Evolutionary conservation across 2,888 invertebrate genomes (phyloP).

Genomic region (Spodoptera littoralis): DNA sequence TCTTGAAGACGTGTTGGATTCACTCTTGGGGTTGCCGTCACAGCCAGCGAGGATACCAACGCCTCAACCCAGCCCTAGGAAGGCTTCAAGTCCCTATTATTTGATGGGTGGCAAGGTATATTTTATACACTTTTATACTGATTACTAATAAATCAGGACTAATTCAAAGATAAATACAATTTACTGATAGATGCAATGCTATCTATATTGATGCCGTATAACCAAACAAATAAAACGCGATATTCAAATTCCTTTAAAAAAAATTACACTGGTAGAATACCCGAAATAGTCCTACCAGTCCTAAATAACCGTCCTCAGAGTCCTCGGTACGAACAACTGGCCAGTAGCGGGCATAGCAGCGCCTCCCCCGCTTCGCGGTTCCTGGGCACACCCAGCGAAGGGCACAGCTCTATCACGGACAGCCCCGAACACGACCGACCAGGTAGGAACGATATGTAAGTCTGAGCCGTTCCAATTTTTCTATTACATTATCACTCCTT

Average conservation of each 20-base stretch:
- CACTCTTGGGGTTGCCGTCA: slow-evolving; percentile 94
- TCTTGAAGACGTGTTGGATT: slow-evolving; percentile 97
- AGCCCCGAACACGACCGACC: slow-evolving; percentile 84
- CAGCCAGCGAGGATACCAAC: slow-evolving; percentile 93
- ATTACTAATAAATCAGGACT: slow-evolving; percentile 14
- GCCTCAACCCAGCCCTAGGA: slow-evolving; percentile 88
- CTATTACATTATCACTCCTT: slow-evolving; percentile 67
- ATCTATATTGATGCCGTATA: too few species aligned
- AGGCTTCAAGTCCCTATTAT: slow-evolving; percentile 84
- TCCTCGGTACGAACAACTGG: slow-evolving; percentile 85
- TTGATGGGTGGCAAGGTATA: slow-evolving; percentile 85
- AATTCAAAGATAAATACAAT: too few species aligned
- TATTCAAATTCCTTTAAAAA: too few species aligned
- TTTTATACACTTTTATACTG: slow-evolving; percentile 37
- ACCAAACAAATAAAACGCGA: too few species aligned
- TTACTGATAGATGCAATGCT: too few species aligned
- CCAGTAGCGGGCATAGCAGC: slow-evolving; percentile 85
- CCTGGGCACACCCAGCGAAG: slow-evolving; percentile 82
- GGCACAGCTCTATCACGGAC: slow-evolving; percentile 79
- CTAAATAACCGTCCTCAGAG: slow-evolving; percentile 72
- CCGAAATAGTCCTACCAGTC: slow-evolving; percentile 52
- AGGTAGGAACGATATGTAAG: slow-evolving; percentile 89
- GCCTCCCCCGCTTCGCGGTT: slow-evolving; percentile 80
- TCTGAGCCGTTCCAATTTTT: slow-evolving; percentile 87
- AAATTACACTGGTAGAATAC: slow-evolving; percentile 16